These are phyloP conservation scores for Macquaria ambigua DNA, from an alignment of 2,113 vertebrate species.

Conservation along the genomic window DNA sequence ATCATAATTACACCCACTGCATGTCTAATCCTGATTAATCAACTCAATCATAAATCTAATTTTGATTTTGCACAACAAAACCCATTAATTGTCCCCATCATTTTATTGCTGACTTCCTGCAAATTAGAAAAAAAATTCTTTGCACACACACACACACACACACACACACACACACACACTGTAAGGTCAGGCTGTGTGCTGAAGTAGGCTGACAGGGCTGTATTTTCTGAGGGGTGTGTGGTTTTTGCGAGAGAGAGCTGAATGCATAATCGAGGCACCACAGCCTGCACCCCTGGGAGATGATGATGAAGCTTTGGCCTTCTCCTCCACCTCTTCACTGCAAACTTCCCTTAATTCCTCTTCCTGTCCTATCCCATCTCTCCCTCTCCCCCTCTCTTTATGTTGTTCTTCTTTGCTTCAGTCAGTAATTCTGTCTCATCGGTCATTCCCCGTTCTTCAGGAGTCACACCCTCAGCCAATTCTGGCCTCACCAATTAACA, in stretches of 20 bases:
- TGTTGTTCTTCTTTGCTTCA: slow-evolving; percentile 28
- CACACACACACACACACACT: slow-evolving; percentile 18
- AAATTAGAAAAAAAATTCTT: not conserved
- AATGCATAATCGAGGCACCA: slow-evolving; percentile 73
- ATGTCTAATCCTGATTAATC: not conserved
- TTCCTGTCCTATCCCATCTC: slow-evolving; percentile 14
- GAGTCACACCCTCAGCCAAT: slow-evolving; percentile 15
- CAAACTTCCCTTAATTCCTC: slow-evolving; percentile 52
- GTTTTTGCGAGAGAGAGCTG: slow-evolving; percentile 54
- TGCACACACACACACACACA: slow-evolving; percentile 9
- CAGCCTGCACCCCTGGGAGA: slow-evolving; percentile 62
- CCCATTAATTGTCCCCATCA: not conserved
- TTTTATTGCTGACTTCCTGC: slow-evolving; percentile 19
- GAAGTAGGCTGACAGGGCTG: slow-evolving; percentile 74
- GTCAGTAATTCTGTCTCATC: slow-evolving; percentile 37
- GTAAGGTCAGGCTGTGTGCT: slow-evolving; percentile 68
- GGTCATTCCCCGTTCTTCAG: slow-evolving; percentile 21
- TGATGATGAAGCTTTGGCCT: slow-evolving; percentile 74
- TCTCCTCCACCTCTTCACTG: slow-evolving; percentile 56
- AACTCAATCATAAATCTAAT: slow-evolving; percentile 12
- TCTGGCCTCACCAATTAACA: slow-evolving; percentile 29
- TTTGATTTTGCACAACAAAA: slow-evolving; percentile 7
- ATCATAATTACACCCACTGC: not conserved
- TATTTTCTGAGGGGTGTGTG: slow-evolving; percentile 70
- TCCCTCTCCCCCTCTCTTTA: slow-evolving; percentile 3